Evolutionary conservation across 2,888 invertebrate species (phyloP).

Genomic region (Drosophila colorata): DNA sequence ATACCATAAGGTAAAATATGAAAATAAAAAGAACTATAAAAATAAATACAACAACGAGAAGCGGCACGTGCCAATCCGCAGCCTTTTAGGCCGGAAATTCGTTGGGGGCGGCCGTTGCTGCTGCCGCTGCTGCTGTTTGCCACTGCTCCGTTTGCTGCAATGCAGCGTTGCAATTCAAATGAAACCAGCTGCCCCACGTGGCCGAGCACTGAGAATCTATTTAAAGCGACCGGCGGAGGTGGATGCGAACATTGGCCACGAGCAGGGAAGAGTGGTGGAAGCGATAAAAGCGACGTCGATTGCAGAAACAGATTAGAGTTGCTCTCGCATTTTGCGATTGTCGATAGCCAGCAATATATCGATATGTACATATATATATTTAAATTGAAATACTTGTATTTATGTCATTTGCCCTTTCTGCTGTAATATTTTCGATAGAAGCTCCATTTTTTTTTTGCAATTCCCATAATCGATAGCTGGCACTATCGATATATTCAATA

Average conservation of each 20-base stretch:
- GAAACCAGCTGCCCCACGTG: conserved; percentile 35
- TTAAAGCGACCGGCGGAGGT: conserved; percentile 25
- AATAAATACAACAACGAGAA: conserved; percentile 22
- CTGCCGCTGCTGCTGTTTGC: no score
- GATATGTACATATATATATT: no score
- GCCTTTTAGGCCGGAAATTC: conserved; percentile 49
- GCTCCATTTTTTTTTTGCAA: no score
- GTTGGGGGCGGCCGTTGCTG: conserved; percentile 33
- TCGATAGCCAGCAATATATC: not conserved
- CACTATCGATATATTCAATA: no score
- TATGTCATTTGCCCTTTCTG: no score
- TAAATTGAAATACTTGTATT: no score
- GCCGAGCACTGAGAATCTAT: conserved; percentile 47
- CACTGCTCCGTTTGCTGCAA: conserved; percentile 13
- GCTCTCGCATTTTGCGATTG: not conserved
- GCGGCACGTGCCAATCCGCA: conserved; percentile 61
- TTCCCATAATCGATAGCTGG: no score
- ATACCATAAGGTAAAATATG: conserved; percentile 35
- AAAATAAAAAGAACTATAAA: conserved; percentile 18
- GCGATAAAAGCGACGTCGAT: conserved; percentile 41
- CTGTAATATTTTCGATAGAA: no score
- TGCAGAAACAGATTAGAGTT: not conserved
- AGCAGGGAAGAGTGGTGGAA: conserved; percentile 36
- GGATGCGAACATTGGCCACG: conserved; percentile 16
- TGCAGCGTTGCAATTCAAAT: conserved; percentile 49